Conservation (phyloP, 92 coral and sea anemone genomes). For the Meandrina meandrites region DNA sequence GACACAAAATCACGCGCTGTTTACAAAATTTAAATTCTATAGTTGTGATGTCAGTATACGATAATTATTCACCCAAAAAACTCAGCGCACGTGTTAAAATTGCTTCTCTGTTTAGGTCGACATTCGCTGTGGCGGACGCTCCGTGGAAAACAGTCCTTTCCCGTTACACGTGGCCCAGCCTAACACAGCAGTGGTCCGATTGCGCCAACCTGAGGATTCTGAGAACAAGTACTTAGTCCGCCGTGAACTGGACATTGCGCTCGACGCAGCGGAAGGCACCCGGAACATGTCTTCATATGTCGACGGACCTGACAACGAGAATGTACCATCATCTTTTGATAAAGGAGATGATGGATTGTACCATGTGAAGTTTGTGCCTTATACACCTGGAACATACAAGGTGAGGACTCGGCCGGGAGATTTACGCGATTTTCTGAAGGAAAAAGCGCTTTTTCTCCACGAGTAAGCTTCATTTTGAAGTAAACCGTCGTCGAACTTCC, state of each 20-base stretch:
- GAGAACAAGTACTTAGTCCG: slow-evolving; percentile 73
- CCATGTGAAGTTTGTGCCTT: slow-evolving; percentile 79
- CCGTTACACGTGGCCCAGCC: slow-evolving; percentile 75
- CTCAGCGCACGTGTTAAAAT: no score
- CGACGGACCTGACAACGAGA: slow-evolving; percentile 83
- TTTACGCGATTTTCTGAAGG: no score
- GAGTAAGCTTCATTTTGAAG: no score
- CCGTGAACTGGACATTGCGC: slow-evolving; percentile 86
- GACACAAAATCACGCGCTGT: background rate
- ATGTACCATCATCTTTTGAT: slow-evolving; percentile 64
- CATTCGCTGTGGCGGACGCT: slow-evolving; percentile 60
- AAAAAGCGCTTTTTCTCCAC: no score
- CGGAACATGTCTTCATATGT: slow-evolving; percentile 73
- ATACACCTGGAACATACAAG: slow-evolving; percentile 73
- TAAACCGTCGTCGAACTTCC: no score
- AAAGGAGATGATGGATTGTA: slow-evolving; percentile 75
- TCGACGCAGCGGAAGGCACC: slow-evolving; percentile 74
- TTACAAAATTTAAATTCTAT: background rate
- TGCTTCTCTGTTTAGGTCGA: slow-evolving; percentile 47
- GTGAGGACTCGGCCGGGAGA: slow-evolving; percentile 19
- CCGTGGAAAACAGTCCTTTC: slow-evolving; percentile 82
- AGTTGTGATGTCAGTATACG: no score
- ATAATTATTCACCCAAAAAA: no score
- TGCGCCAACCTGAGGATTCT: slow-evolving; percentile 62
- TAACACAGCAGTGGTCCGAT: slow-evolving; percentile 68